Conservation (phyloP, 1,140 invertebrate species). For the Phenacoccus solenopsis region DNA sequence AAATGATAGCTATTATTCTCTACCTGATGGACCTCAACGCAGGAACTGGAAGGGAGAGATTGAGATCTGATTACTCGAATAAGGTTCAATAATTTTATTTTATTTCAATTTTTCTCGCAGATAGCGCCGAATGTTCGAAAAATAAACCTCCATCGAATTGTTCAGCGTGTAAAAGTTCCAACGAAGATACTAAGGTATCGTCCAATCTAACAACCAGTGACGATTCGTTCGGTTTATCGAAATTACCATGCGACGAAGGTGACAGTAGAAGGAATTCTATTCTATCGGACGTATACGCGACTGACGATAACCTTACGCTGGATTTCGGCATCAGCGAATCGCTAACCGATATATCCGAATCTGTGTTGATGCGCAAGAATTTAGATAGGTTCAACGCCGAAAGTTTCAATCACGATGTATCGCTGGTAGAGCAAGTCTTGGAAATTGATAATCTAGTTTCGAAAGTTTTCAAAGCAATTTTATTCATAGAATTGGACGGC, state of each 20-base stretch:
- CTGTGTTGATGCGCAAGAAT: not conserved
- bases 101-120: not conserved
- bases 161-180: not conserved
- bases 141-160: not conserved
- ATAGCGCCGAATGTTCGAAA: not conserved
- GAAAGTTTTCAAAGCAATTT: conserved; percentile 55
- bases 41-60: no score
- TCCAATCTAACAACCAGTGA: not conserved
- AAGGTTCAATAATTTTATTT: no score
- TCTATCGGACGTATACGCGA: not conserved
- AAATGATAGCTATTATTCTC: no score
- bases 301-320: not conserved
- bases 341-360: not conserved
- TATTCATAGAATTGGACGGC: conserved; percentile 42
- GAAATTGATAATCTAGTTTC: conserved; percentile 60
- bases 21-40: no score
- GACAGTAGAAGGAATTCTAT: not conserved
- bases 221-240: not conserved
- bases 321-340: conserved; percentile 1
- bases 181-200: not conserved
- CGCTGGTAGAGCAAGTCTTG: conserved; percentile 55
- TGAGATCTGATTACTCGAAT: no score
- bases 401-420: conserved; percentile 28
- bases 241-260: not conserved
- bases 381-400: not conserved